A percentile compares a stretch with the other conserved stretches of the same genome.
These are phyloP conservation scores for Discoglossus pictus DNA, from an alignment of 2,797 vertebrate genomes.

Conservation along the genomic window DNA sequence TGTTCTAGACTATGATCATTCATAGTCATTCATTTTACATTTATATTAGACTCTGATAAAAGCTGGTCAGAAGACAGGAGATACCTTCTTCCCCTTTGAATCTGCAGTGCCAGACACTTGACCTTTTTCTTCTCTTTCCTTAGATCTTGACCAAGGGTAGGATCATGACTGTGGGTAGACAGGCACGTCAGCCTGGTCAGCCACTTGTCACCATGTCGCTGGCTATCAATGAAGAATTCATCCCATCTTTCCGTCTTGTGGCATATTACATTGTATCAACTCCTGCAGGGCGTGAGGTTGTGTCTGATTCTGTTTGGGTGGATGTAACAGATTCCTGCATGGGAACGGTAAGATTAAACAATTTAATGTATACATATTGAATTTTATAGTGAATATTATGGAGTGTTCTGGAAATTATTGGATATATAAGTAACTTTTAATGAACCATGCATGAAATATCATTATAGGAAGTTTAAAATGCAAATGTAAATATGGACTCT, in stretches of 20 bases:
- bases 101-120: not conserved
- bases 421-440: no score
- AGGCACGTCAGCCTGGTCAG: conserved; percentile 58
- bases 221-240: conserved; percentile 68
- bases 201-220: conserved; percentile 65
- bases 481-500: no score
- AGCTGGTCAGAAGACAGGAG: no score
- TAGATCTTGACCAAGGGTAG: conserved; percentile 80
- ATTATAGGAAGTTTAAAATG: no score
- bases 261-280: conserved; percentile 68
- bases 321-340: conserved; percentile 72
- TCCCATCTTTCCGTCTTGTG: conserved; percentile 84
- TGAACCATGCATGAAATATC: no score
- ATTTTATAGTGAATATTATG: not conserved
- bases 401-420: no score
- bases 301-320: conserved; percentile 76
- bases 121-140: not conserved
- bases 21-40: no score
- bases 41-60: no score
- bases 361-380: not conserved
- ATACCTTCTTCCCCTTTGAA: no score
- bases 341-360: conserved; percentile 73
- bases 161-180: conserved; percentile 61
- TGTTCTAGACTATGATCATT: no score
- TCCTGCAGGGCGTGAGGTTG: conserved; percentile 61